These are phyloP conservation scores for Apis mellifera DNA, from an alignment of 1,140 invertebrate species.

Conservation along the genomic window DNA sequence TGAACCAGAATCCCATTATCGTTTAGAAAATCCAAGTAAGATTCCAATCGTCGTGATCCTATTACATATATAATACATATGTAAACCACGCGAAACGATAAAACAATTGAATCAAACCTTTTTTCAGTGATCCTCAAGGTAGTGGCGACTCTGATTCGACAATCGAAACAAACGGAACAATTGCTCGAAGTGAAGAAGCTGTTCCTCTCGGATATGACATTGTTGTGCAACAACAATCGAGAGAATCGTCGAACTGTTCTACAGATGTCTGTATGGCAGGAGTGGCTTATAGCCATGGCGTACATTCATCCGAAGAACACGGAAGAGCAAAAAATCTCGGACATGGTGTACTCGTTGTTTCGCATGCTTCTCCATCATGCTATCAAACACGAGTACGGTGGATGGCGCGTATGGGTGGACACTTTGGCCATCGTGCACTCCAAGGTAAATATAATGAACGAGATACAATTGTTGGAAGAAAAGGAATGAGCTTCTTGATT, in stretches of 20 bases:
- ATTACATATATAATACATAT: no score
- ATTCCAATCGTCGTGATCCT: not conserved
- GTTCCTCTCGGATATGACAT: constrained; percentile 98
- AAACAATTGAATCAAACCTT: not conserved
- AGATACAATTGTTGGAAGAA: no score
- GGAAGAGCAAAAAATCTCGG: constrained; percentile 97
- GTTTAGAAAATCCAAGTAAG: constrained; percentile 98
- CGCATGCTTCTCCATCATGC: constrained; percentile 99
- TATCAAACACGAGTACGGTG: constrained; percentile 99
- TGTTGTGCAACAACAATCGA: constrained; percentile 97
- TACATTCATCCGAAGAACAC: constrained; percentile 98
- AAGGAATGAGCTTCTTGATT: no score
- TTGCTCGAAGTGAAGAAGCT: constrained; percentile 97
- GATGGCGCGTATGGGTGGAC: constrained; percentile 99
- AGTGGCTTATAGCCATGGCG: constrained; percentile 99
- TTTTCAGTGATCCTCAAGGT: constrained; percentile 98
- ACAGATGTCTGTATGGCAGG: constrained; percentile 99
- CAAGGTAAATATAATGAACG: constrained; percentile 86
- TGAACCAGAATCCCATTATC: constrained; percentile 96
- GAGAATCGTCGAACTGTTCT: constrained; percentile 98
- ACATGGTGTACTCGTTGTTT: constrained; percentile 99
- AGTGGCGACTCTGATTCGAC: constrained; percentile 96
- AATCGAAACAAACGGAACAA: constrained; percentile 96
- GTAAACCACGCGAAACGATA: not conserved
- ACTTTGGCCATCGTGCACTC: constrained; percentile 99